Base-by-base conservation (phyloP, 2,113 vertebrate species). In the Eublepharis macularius region DNA sequence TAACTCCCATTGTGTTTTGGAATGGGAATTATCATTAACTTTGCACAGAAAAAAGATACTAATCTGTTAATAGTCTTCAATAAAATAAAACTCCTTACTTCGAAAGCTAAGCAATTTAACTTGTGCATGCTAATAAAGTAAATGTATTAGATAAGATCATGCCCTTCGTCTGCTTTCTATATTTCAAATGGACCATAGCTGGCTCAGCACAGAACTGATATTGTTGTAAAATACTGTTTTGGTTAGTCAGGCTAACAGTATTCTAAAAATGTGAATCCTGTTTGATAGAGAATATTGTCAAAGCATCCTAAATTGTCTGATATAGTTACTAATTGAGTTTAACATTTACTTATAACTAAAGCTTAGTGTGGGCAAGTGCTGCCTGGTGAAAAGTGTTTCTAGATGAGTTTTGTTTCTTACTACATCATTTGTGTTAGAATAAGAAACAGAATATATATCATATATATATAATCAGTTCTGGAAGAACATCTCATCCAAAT, bases 121-220 rank as follows among this genome's bases (percentile, higher is more conserved):
- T 45, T 29, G 24, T 80, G 57, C 8, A 80, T 91, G 29, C 0
- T 84, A 4, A 76, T 36, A 51, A 29, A 69, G 32, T 84, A 82
- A 70, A 79, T 78, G 73, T 77, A 60, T 89, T 78, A 36, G 80
- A 49, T 16, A 76, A 88, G 51, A 43, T 86, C n/a, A 17, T 76
- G 17, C 3, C 19, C 32, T 57, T 49, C n/a, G 14, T 77, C 34
- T 57, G 8, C 17, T 34, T 57, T n/a, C 34, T 74, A 36, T 77
- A 24, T 57, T 77, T 60, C 76, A 60, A 54, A 60, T 4, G 26
- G 51, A 41, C 60, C 24, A 54, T 9, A 49, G 74, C 16, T 32
- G 26, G 43, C 32, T 39, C 57, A 57, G 57, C 12, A 60, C 57
- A 57, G 76, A 57, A 60, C 19, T 36, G 57, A 60, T 57, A 60